Percentiles rank a stretch among this genome's conserved stretches.
These are phyloP conservation scores for Platerodrilus igneus DNA, from an alignment of 2,888 invertebrate species.

Conservation along the genomic window DNA sequence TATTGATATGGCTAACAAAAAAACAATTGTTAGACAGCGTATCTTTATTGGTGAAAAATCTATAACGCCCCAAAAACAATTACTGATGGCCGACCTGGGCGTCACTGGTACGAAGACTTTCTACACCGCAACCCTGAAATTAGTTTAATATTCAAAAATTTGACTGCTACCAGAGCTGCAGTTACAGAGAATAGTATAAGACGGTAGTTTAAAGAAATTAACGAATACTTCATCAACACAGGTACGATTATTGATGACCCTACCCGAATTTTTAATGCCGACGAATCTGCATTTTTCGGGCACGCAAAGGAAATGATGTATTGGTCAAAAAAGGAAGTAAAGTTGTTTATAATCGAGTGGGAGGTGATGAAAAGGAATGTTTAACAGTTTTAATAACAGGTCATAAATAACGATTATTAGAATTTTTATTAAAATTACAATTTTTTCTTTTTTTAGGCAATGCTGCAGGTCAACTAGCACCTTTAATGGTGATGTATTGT, in stretches of 20 bases:
- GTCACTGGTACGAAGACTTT: slow-evolving; percentile 3
- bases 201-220: slow-evolving; percentile 35
- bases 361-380: slow-evolving; percentile 35
- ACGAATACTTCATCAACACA: slow-evolving; percentile 30
- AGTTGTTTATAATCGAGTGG: slow-evolving; percentile 29
- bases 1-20: no score
- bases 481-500: no score
- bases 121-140: slow-evolving; percentile 1
- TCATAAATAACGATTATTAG: no score
- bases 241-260: slow-evolving; percentile 26
- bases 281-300: slow-evolving; percentile 36
- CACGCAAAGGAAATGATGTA: background rate
- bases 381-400: slow-evolving; percentile 31
- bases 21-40: no score
- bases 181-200: slow-evolving; percentile 30
- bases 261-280: slow-evolving; percentile 36
- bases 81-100: background rate
- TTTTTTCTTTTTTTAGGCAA: no score
- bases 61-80: no score
- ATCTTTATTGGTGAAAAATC: no score
- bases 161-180: slow-evolving; percentile 28
- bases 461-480: no score
- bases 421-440: no score
- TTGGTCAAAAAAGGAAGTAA: slow-evolving; percentile 33
- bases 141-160: slow-evolving; percentile 27